phyloP scores from a whole-genome alignment of 37 sponge, comb jelly and placozoan genomes.

The Cladorhizidae sp. region DNA sequence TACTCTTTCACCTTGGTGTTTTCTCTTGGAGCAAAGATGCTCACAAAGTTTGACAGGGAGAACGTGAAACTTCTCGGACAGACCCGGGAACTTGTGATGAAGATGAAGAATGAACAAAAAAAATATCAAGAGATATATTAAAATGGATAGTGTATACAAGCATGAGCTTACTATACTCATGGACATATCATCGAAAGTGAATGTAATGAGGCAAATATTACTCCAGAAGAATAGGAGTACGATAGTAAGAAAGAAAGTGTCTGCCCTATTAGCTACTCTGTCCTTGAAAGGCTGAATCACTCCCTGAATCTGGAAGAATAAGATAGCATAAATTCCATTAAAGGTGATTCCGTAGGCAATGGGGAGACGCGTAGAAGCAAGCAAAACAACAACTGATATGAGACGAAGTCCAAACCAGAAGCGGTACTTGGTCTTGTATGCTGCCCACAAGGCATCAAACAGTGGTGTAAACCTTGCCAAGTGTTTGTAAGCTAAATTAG shows the following conservation, averaged over 20 bases:
- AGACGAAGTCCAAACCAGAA: slow-evolving; percentile 42
- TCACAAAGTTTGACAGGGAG: too few species aligned
- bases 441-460: slow-evolving; percentile 37
- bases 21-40: too few species aligned
- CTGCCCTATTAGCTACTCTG: slow-evolving; percentile 1
- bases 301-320: not conserved
- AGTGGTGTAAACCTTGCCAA: slow-evolving; percentile 32
- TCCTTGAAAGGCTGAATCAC: not conserved
- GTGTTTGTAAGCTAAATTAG: slow-evolving; percentile 10
- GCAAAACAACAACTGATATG: slow-evolving; percentile 1
- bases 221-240: slow-evolving; percentile 8
- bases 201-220: not conserved
- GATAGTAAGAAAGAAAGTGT: slow-evolving; percentile 10
- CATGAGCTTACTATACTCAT: not conserved
- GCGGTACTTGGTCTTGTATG: slow-evolving; percentile 25
- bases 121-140: not conserved
- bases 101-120: slow-evolving; percentile 5
- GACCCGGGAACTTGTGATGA: not conserved
- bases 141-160: not conserved
- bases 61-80: not conserved
- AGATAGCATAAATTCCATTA: not conserved
- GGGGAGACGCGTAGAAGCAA: not conserved
- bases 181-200: too few species aligned
- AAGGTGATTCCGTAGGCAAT: not conserved
- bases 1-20: too few species aligned